A percentile compares a stretch with the other conserved stretches of the same genome.
Evolutionary conservation across 2,113 vertebrate genomes (phyloP).

Genomic region (Mormyrus lacerda): DNA sequence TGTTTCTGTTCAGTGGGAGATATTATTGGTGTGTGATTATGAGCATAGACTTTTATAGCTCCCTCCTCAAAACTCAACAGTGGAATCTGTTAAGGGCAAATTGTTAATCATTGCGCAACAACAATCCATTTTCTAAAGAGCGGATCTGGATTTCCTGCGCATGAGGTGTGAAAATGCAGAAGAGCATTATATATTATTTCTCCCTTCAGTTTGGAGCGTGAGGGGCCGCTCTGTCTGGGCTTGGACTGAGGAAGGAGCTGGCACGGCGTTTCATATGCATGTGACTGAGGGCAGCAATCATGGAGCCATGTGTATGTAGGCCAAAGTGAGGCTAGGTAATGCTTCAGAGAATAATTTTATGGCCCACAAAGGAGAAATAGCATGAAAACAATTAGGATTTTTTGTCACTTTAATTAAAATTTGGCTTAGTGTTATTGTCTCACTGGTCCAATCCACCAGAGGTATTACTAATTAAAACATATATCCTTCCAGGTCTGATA

Average conservation of each 20-base stretch:
- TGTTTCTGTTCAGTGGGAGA: neutral
- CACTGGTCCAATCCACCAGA: conserved; percentile 70
- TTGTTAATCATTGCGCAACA: neutral
- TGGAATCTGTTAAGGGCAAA: neutral
- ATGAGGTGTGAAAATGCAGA: neutral
- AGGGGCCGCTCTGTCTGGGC: neutral
- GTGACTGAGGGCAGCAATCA: neutral
- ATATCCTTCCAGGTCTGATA: conserved; percentile 75
- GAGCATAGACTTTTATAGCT: neutral
- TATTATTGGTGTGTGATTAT: neutral
- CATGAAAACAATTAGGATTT: conserved; percentile 82
- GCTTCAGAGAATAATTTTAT: conserved; percentile 43
- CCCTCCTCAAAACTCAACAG: neutral
- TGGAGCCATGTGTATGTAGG: conserved; percentile 38
- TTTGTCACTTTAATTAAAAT: conserved; percentile 88
- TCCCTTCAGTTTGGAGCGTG: neutral
- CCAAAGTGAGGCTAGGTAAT: conserved; percentile 33
- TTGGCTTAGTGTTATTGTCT: conserved; percentile 82
- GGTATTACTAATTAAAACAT: conserved; percentile 83
- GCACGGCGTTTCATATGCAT: neutral
- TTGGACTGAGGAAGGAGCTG: neutral
- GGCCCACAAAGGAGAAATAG: conserved; percentile 61
- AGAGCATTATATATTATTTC: neutral
- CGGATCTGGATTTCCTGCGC: neutral
- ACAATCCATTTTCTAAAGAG: neutral